Evolutionary conservation across 2,888 invertebrate species (phyloP).

Genomic region (Euzetes globulus): DNA sequence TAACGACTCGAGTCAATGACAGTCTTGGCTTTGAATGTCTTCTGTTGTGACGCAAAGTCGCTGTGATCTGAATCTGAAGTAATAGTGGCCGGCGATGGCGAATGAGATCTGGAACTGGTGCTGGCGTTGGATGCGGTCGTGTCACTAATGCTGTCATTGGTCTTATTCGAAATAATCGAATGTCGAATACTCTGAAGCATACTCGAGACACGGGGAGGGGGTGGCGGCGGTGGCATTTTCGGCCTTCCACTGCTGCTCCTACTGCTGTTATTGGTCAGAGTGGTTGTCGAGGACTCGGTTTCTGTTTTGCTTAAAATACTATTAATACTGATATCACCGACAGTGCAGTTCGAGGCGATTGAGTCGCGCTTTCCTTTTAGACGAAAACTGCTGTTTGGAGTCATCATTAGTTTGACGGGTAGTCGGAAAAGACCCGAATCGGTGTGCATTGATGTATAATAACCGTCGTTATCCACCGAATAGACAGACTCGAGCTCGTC

Average conservation of each 20-base stretch:
- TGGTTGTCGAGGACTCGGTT: constrained; percentile 39
- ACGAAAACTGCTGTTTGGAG: constrained; percentile 34
- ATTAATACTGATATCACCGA: constrained; percentile 41
- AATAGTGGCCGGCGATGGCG: constrained; percentile 36
- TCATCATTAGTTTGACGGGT: constrained; percentile 20
- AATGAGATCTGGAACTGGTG: constrained; percentile 29
- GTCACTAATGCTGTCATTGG: background rate
- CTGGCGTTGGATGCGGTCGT: background rate
- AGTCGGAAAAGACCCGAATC: constrained; percentile 66
- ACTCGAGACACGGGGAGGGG: constrained; percentile 42
- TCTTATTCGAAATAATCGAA: background rate
- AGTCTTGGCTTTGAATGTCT: constrained; percentile 71
- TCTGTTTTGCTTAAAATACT: constrained; percentile 40
- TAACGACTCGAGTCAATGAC: constrained; percentile 77
- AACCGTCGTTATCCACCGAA: constrained; percentile 93
- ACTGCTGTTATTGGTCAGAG: constrained; percentile 35
- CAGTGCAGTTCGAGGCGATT: constrained; percentile 38
- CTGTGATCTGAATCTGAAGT: constrained; percentile 37
- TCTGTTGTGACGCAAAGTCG: constrained; percentile 50
- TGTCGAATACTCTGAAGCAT: constrained; percentile 22
- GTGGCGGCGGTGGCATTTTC: constrained; percentile 39
- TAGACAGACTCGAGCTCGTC: constrained; percentile 82
- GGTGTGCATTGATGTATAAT: constrained; percentile 94
- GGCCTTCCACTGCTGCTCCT: constrained; percentile 26
- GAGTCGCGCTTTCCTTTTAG: constrained; percentile 30